Evolutionary conservation across 2,888 invertebrate genomes (phyloP), one percentile per base, ranked within the genome.

Genomic region (Plemyria rubiginata): DNA sequence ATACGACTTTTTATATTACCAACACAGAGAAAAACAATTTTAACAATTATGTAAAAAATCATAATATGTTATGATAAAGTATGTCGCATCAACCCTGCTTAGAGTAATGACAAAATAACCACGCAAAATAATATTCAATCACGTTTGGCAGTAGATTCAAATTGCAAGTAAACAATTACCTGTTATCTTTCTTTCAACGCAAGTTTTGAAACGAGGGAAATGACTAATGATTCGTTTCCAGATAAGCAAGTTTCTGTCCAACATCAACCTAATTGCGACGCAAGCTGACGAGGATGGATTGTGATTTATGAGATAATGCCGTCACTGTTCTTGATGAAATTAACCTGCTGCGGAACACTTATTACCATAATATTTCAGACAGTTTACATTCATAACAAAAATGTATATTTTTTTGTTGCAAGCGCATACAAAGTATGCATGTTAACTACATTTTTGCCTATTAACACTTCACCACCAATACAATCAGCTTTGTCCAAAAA

Each of bases 281-380:
- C 65, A 68, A 55, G 68, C 76, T 77, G 85, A 86, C 85, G 75
- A 66, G 69, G 83, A 85, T 84, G 79, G 83, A 86, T 85, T 80
- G 78, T 77, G 83, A 86, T 85, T 81, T 82, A 86, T 68, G 81
- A 80, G 74, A 57, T 62, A 58, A 66, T 72, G 68, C 69, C 75
- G 70, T 70, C 61, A 65, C 50, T 52, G 64, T 65, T 73, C 68
- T 73, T 75, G 70, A 72, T 73, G 70, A 77, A 76, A 78, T 79
- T 80, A 72, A 79, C 76, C 77, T 80, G 74, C 66, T 68, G 66
- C 70, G 70, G 7, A 61, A 65, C 67, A 64, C 41, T 52, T 63
- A 59, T 59, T 56, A 54, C 49, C 48, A 48, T 48, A 49, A 48
- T 48, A 49, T 40, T 53, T 48, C 53, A 46, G 32, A 43, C 15